These are phyloP conservation scores for Lochmaea crataegi DNA, from an alignment of 2,888 invertebrate genomes.

Conservation along the genomic window DNA sequence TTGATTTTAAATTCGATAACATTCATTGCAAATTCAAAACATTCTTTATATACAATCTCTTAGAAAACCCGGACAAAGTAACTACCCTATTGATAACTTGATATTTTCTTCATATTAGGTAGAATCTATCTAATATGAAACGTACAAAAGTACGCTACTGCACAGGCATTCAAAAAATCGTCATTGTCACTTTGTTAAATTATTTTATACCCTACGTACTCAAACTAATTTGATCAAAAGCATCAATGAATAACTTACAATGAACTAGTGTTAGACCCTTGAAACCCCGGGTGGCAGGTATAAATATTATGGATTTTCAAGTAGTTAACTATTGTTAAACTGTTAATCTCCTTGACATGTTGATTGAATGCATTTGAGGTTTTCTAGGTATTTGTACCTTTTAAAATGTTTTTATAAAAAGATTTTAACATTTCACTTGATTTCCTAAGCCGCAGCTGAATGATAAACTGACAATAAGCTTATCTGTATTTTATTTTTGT, in stretches of 20 bases:
- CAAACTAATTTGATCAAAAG: conserved; percentile 45
- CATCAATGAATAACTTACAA: conserved; percentile 42
- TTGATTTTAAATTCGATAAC: neutral
- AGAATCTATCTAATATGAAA: conserved; percentile 17
- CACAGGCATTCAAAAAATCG: conserved; percentile 31
- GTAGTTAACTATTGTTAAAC: conserved; percentile 43
- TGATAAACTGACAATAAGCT: conserved; percentile 42
- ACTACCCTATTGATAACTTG: conserved; percentile 4
- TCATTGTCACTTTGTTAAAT: conserved; percentile 42
- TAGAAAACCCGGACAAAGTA: neutral
- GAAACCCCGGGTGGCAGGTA: conserved; percentile 42
- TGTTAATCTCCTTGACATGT: conserved; percentile 47
- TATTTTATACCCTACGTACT: conserved; percentile 36
- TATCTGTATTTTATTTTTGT: conserved; percentile 41
- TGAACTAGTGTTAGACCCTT: conserved; percentile 42
- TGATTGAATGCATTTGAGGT: conserved; percentile 46
- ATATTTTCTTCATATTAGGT: conserved; percentile 7
- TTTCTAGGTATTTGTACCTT: conserved; percentile 47
- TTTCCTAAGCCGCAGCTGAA: conserved; percentile 44
- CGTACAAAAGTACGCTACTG: conserved; percentile 20
- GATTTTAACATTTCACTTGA: conserved; percentile 45
- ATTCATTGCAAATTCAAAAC: neutral
- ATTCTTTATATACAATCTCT: conserved; percentile 4
- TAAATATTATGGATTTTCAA: conserved; percentile 48
- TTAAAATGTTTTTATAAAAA: conserved; percentile 45